phyloP scores from a whole-genome alignment of 2,113 vertebrate species.

The Probosciger aterrimus region DNA sequence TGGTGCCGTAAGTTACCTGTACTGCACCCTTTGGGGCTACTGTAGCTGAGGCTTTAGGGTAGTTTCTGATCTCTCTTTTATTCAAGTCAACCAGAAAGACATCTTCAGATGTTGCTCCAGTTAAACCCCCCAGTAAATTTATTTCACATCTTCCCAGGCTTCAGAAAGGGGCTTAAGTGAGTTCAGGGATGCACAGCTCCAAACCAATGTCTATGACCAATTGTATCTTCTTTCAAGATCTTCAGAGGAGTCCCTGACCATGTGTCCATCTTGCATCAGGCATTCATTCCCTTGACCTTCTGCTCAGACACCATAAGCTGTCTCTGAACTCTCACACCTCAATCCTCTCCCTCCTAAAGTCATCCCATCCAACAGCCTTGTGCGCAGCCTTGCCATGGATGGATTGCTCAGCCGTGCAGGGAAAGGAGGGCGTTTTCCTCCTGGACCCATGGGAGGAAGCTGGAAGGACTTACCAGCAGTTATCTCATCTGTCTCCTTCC shows the following conservation, averaged over 20 bases:
- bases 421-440: not conserved
- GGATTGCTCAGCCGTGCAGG: accelerated
- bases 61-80: not conserved
- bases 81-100: not conserved
- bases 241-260: not conserved
- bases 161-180: not conserved
- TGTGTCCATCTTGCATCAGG: not conserved
- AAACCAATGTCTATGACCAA: accelerated
- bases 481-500: not conserved
- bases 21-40: not conserved
- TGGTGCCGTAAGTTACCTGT: not conserved
- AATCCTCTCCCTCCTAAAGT: not conserved
- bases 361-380: not conserved
- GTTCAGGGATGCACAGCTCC: not conserved
- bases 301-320: not conserved
- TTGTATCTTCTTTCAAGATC: not conserved
- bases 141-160: not conserved
- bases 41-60: not conserved
- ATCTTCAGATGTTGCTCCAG: not conserved
- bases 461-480: not conserved
- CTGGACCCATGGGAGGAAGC: not conserved
- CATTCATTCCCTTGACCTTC: not conserved
- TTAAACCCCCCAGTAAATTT: not conserved
- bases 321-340: not conserved
- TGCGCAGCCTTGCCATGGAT: accelerated